Conservation (phyloP, 2,888 invertebrate genomes). For the Pristionchus arcanus region DNA sequence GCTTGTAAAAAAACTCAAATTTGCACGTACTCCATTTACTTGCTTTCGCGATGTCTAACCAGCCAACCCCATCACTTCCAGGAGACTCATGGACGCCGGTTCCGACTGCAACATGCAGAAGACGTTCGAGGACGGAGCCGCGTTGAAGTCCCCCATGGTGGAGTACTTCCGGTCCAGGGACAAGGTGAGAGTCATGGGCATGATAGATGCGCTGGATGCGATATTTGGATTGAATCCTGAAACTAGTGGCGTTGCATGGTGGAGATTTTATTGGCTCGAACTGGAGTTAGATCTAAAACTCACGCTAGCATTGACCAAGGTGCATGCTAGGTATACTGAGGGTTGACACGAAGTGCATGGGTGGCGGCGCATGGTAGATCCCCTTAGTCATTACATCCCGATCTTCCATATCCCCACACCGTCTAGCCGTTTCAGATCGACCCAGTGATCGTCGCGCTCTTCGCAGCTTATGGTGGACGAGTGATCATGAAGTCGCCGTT, state of each 20-base stretch:
- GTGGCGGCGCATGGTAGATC: background rate
- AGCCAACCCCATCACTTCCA: background rate
- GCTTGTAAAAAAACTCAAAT: background rate
- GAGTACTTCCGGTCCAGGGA: conserved; percentile 69
- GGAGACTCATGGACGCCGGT: conserved; percentile 67
- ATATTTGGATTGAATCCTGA: background rate
- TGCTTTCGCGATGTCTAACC: no score
- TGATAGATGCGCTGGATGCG: background rate
- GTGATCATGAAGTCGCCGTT: conserved; percentile 71
- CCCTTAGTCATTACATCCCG: background rate
- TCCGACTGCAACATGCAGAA: conserved; percentile 74
- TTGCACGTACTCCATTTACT: background rate
- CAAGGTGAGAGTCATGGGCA: conserved; percentile 42
- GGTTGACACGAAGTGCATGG: background rate
- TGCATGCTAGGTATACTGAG: no score
- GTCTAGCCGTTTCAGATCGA: conserved; percentile 61
- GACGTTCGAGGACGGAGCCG: conserved; percentile 68
- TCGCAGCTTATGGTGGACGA: conserved; percentile 71
- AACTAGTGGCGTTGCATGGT: background rate
- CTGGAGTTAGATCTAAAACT: no score
- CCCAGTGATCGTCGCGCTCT: conserved; percentile 66
- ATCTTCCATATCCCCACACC: background rate
- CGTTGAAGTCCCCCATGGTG: conserved; percentile 74
- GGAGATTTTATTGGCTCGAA: no score
- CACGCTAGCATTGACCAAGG: no score